phyloP scores from a whole-genome alignment of 1,140 invertebrate species.

The Drosophila bocqueti region DNA sequence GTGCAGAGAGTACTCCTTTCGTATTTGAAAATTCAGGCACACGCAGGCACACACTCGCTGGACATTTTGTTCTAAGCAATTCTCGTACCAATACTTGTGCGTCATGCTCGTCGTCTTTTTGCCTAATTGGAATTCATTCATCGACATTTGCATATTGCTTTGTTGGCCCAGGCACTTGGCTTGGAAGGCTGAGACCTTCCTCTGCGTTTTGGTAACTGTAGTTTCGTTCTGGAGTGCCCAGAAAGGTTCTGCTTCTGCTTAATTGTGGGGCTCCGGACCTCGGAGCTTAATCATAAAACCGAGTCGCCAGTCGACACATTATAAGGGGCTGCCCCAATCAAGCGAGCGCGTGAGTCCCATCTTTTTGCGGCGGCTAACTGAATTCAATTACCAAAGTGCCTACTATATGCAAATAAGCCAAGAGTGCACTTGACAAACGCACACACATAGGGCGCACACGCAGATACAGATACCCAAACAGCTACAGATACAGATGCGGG shows the following conservation, averaged over 20 bases:
- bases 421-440: constrained; percentile 80
- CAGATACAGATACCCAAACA: constrained; percentile 10
- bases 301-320: constrained; percentile 55
- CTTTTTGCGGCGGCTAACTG: constrained; percentile 78
- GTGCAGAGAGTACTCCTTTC: constrained; percentile 7
- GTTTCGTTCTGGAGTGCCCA: constrained; percentile 74
- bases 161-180: constrained; percentile 76
- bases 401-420: constrained; percentile 84
- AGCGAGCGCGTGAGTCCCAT: constrained; percentile 79
- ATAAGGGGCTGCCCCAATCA: constrained; percentile 68
- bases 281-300: constrained; percentile 73
- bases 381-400: constrained; percentile 84
- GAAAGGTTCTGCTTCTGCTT: constrained; percentile 83
- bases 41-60: constrained; percentile 26
- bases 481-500: constrained; percentile 35
- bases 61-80: constrained; percentile 33
- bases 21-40: constrained; percentile 75
- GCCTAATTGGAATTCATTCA: constrained; percentile 83
- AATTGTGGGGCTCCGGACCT: constrained; percentile 53
- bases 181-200: neutral
- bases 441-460: constrained; percentile 40
- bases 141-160: constrained; percentile 80
- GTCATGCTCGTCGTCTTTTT: constrained; percentile 58
- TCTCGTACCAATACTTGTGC: constrained; percentile 30
- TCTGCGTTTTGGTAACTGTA: constrained; percentile 71